Evolutionary conservation across 53 echinoderm and acorn worm species (phyloP).

Genomic region (Actinopyga echinites): DNA sequence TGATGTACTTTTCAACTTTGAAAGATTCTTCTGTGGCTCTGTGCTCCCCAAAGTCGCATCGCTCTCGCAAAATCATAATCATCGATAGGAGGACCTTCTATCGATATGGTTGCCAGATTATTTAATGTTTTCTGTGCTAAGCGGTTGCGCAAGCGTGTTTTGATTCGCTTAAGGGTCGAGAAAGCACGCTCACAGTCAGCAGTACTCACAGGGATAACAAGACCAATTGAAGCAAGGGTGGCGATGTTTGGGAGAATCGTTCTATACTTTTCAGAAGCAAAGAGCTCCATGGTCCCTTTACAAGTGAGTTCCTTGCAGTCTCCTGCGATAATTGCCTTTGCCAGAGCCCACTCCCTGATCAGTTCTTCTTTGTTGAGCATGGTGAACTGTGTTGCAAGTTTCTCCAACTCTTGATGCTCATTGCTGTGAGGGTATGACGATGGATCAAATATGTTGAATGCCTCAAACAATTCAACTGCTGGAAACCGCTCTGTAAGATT

Average conservation of each 20-base stretch:
- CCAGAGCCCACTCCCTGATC: not conserved
- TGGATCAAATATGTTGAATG: not conserved
- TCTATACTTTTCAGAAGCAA: not conserved
- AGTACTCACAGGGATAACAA: slow-evolving; percentile 5
- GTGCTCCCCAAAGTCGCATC: not conserved
- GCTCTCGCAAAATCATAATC: not conserved
- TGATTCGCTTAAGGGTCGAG: not conserved
- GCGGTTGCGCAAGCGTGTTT: not conserved
- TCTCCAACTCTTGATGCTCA: not conserved
- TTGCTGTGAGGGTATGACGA: not conserved
- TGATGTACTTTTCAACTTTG: not conserved
- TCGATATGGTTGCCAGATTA: not conserved
- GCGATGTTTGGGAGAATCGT: not conserved
- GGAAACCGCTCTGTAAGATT: not conserved
- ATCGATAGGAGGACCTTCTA: not conserved
- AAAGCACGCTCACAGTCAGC: not conserved
- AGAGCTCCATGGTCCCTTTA: not conserved
- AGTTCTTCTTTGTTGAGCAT: not conserved
- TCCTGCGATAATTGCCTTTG: not conserved
- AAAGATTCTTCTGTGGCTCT: slow-evolving; percentile 1
- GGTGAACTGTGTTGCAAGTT: slow-evolving; percentile 6
- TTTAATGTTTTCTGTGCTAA: not conserved
- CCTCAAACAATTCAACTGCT: not conserved
- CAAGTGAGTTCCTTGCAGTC: slow-evolving; percentile 6
- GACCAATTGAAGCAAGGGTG: slow-evolving; percentile 3